Evolutionary conservation across 2,113 vertebrate species (phyloP).

Genomic region (Copsychus sechellarum): DNA sequence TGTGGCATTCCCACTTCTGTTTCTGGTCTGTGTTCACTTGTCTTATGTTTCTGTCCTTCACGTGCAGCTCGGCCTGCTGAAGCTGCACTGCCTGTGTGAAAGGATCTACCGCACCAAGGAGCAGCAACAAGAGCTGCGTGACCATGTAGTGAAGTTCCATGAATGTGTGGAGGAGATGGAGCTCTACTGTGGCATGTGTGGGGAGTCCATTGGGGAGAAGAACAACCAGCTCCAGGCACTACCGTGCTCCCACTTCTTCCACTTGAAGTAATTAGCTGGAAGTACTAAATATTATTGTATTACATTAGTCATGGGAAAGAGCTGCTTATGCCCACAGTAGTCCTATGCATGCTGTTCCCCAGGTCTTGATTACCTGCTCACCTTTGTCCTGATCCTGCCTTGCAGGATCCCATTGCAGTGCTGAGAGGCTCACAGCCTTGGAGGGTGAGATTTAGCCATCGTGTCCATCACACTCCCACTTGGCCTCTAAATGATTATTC

Average conservation of each 20-base stretch:
- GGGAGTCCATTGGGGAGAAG: slow-evolving; percentile 95
- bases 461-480: neutral
- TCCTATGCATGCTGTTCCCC: neutral
- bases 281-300: neutral
- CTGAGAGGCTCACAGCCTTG: neutral
- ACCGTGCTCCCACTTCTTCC: slow-evolving; percentile 97
- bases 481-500: neutral
- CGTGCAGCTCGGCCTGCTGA: slow-evolving; percentile 85
- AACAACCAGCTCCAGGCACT: slow-evolving; percentile 96
- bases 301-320: neutral
- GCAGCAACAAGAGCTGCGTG: slow-evolving; percentile 85
- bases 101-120: slow-evolving; percentile 85
- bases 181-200: slow-evolving; percentile 98
- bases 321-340: neutral
- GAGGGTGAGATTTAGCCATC: neutral
- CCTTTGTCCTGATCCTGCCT: neutral
- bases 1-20: neutral
- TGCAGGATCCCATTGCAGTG: neutral
- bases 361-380: neutral
- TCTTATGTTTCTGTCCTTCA: neutral
- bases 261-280: slow-evolving; percentile 84
- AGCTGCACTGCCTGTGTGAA: slow-evolving; percentile 91
- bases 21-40: neutral
- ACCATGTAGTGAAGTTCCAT: slow-evolving; percentile 95
- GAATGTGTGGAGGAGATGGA: slow-evolving; percentile 97